Conservation (phyloP, 2,113 vertebrate species). For the Nycticebus coucang region DNA sequence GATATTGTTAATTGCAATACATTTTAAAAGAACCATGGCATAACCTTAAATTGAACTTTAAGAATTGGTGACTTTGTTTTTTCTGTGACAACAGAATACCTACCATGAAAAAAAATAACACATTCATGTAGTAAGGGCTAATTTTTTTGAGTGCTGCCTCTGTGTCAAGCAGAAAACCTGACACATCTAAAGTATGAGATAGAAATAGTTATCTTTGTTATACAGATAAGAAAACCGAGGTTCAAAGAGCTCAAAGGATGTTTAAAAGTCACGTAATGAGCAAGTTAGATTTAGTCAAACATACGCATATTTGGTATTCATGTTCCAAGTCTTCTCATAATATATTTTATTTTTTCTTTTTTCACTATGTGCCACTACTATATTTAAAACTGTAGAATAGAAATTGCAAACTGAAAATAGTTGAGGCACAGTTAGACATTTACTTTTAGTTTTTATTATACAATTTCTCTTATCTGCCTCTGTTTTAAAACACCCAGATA, state of each 20-base stretch:
- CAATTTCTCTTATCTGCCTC: neutral
- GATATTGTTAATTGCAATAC: conserved; percentile 46
- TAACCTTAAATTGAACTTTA: conserved; percentile 55
- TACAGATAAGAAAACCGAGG: conserved; percentile 44
- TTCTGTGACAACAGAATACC: conserved; percentile 40
- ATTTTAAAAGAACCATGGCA: neutral
- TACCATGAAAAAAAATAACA: conserved; percentile 38
- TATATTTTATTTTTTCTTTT: neutral
- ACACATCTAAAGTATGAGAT: conserved; percentile 1
- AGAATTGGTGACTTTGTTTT: neutral
- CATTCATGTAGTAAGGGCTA: neutral
- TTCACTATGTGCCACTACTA: neutral
- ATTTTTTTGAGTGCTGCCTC: neutral
- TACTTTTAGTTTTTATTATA: neutral
- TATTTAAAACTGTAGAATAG: neutral
- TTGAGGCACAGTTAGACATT: neutral
- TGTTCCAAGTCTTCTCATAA: neutral
- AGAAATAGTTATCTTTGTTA: conserved; percentile 43
- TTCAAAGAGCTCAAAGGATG: conserved; percentile 1
- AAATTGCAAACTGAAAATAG: neutral
- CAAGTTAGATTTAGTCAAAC: neutral
- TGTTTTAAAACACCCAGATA: neutral
- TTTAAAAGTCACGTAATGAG: conserved; percentile 7
- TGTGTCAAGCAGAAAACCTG: conserved; percentile 15
- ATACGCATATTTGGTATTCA: neutral